A percentile compares a stretch with the other conserved stretches of the same genome.
Evolutionary conservation across 2,113 vertebrate species (phyloP).

Genomic region (Muntiacus reevesi): DNA sequence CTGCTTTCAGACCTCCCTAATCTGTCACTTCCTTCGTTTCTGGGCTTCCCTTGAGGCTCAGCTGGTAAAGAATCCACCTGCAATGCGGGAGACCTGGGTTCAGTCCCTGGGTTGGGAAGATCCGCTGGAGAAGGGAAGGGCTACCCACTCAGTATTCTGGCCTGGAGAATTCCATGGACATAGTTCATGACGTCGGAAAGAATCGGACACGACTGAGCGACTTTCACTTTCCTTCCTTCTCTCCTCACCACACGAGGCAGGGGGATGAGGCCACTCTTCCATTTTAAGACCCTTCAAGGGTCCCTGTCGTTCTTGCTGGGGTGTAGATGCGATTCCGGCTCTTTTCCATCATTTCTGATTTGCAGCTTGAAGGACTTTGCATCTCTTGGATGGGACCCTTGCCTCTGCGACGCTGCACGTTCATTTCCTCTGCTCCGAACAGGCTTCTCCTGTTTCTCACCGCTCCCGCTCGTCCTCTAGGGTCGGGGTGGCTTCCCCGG

Average conservation of each 20-base stretch:
- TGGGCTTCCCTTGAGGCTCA: neutral
- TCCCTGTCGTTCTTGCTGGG: neutral
- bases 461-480: neutral
- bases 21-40: neutral
- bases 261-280: too few species aligned
- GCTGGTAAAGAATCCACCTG: neutral
- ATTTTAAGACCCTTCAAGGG: neutral
- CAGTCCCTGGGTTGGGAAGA: neutral
- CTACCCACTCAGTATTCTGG: neutral
- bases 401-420: neutral
- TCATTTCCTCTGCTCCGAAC: neutral
- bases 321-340: fast-evolving
- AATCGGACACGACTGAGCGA: neutral
- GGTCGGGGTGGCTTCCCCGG: neutral
- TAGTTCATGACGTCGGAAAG: neutral
- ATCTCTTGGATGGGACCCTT: too few species aligned
- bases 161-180: neutral
- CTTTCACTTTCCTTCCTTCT: neutral
- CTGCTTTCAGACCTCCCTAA: neutral
- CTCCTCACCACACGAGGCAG: neutral
- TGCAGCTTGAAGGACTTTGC: neutral
- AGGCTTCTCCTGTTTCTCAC: neutral
- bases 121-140: neutral
- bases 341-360: too few species aligned
- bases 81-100: neutral